A percentile compares a stretch with the other conserved stretches of the same genome.
Evolutionary conservation across 2,113 vertebrate species (phyloP).

Genomic region (Calidris pugnax): DNA sequence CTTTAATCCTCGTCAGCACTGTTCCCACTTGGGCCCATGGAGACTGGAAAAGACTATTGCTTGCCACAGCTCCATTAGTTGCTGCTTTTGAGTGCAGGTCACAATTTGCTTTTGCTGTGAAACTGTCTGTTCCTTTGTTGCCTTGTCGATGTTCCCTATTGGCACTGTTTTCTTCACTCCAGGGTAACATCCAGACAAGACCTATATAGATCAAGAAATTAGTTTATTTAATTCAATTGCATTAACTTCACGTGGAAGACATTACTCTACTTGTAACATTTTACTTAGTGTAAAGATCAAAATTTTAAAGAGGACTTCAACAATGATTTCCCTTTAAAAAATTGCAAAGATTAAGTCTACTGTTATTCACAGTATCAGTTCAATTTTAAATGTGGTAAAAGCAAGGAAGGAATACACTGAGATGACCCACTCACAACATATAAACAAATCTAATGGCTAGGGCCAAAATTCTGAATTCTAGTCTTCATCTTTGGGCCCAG

Average conservation of each 20-base stretch:
- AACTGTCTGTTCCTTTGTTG: neutral
- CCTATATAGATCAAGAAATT: slow-evolving; percentile 67
- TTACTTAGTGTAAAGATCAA: neutral
- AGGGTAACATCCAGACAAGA: slow-evolving; percentile 88
- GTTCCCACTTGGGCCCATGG: slow-evolving; percentile 76
- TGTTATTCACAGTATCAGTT: neutral
- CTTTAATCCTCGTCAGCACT: slow-evolving; percentile 77
- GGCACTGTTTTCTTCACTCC: slow-evolving; percentile 68
- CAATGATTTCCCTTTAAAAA: neutral
- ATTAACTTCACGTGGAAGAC: neutral
- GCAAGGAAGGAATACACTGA: neutral
- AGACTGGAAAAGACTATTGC: neutral
- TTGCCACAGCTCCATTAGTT: neutral
- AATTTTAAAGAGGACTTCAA: neutral
- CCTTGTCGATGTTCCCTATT: neutral
- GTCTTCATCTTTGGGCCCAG: neutral
- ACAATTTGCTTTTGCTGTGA: neutral
- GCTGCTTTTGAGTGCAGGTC: neutral
- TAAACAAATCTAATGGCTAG: neutral
- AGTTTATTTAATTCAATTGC: neutral
- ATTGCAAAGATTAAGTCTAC: neutral
- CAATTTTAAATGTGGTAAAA: neutral
- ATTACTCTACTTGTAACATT: neutral
- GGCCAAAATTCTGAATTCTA: neutral
- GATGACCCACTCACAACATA: neutral